Conservation (phyloP, 2,797 vertebrate species). For the Chromobotia macracanthus region DNA sequence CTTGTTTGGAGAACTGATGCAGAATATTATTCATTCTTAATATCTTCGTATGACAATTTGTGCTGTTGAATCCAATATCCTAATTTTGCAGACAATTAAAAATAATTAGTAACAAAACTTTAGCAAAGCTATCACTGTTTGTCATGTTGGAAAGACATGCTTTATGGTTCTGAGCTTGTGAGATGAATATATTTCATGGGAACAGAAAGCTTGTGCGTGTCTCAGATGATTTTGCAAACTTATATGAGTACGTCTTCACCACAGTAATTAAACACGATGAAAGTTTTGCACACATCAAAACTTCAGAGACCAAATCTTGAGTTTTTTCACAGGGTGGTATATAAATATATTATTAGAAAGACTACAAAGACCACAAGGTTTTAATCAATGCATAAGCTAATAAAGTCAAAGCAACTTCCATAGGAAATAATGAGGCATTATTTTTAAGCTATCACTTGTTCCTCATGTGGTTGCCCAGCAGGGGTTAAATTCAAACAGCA, state of each 20-base stretch:
- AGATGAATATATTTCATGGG: slow-evolving; percentile 22
- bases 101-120: slow-evolving; percentile 44
- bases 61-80: slow-evolving; percentile 37
- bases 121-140: slow-evolving; percentile 22
- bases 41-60: slow-evolving; percentile 43
- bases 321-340: background rate
- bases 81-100: slow-evolving; percentile 47
- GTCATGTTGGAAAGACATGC: background rate
- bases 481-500: slow-evolving; percentile 32
- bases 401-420: slow-evolving; percentile 25
- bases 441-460: slow-evolving; percentile 33
- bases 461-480: slow-evolving; percentile 15
- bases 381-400: slow-evolving; percentile 33
- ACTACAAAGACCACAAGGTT: too few relatives aligned
- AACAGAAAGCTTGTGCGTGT: slow-evolving; percentile 17
- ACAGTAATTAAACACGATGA: slow-evolving; percentile 50
- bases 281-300: slow-evolving; percentile 19
- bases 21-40: slow-evolving; percentile 13
- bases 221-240: background rate
- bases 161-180: slow-evolving; percentile 21
- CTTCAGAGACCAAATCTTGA: slow-evolving; percentile 59
- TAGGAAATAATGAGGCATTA: slow-evolving; percentile 22
- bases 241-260: slow-evolving; percentile 33
- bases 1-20: slow-evolving; percentile 18
- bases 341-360: slow-evolving; percentile 36